These are phyloP conservation scores for Glyptemys insculpta DNA, from an alignment of 2,797 vertebrate genomes.

Conservation along the genomic window DNA sequence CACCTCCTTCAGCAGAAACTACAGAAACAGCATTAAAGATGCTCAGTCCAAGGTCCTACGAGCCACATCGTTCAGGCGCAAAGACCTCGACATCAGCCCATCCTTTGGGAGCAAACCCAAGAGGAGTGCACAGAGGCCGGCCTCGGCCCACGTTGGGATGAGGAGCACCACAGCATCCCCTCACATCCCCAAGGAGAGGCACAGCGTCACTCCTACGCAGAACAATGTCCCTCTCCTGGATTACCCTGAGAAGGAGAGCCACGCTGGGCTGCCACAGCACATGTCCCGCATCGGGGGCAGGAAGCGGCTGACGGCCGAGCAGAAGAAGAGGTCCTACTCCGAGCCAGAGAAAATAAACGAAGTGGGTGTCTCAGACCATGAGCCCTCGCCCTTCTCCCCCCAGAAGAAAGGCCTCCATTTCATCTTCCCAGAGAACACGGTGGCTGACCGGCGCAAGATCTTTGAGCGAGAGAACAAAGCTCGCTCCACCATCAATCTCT, in stretches of 20 bases:
- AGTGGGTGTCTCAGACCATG: constrained; percentile 87
- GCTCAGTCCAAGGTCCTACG: constrained; percentile 90
- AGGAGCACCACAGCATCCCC: constrained; percentile 76
- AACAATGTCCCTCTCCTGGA: constrained; percentile 41
- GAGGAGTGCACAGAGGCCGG: constrained; percentile 76
- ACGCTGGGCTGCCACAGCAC: constrained; percentile 56
- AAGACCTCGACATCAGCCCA: constrained; percentile 82
- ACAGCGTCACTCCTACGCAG: constrained; percentile 84
- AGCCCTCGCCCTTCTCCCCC: constrained; percentile 66
- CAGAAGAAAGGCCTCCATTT: constrained; percentile 77
- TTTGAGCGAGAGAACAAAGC: constrained; percentile 87
- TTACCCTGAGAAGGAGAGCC: constrained; percentile 28
- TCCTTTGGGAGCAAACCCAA: constrained; percentile 69
- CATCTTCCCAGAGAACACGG: constrained; percentile 84
- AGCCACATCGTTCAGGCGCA: constrained; percentile 91
- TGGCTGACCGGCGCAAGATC: constrained; percentile 91
- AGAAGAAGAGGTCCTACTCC: constrained; percentile 95
- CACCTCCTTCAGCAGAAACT: constrained; percentile 82
- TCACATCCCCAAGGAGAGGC: constrained; percentile 90
- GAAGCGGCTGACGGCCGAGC: constrained; percentile 88
- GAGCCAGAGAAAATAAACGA: constrained; percentile 96
- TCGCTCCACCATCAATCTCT: constrained; percentile 79
- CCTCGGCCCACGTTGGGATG: constrained; percentile 82
- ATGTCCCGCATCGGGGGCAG: constrained; percentile 88
- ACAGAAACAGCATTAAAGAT: constrained; percentile 92